Conservation (phyloP, 2,797 vertebrate genomes). For the Serranus cabrilla region DNA sequence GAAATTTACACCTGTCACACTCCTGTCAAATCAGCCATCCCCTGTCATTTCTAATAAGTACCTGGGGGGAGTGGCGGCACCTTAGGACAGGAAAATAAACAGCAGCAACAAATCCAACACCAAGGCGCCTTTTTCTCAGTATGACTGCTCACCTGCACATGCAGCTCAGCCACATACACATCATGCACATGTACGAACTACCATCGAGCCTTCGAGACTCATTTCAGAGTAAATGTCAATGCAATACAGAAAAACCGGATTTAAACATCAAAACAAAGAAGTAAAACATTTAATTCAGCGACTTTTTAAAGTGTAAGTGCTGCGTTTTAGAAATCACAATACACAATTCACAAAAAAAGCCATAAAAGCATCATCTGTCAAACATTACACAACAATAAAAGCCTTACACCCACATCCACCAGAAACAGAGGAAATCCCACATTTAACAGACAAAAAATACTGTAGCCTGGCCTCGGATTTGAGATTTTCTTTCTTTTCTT, state of each 20-base stretch:
- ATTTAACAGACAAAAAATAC: conserved; percentile 60
- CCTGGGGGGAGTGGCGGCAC: conserved; percentile 56
- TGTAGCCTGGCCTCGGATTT: conserved; percentile 27
- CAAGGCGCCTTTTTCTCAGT: conserved; percentile 3
- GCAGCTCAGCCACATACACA: not conserved
- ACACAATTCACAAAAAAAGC: conserved; percentile 24
- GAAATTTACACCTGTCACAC: conserved; percentile 82
- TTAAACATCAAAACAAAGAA: not conserved
- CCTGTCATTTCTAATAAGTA: conserved; percentile 76
- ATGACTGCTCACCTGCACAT: conserved; percentile 1
- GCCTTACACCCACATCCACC: conserved; percentile 20
- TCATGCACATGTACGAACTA: conserved; percentile 5
- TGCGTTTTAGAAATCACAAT: not conserved
- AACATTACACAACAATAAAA: conserved; percentile 34
- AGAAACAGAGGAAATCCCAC: conserved; percentile 53
- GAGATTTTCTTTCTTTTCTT: conserved; percentile 12
- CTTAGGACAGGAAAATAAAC: conserved; percentile 50
- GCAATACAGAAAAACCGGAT: not conserved
- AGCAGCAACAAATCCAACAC: conserved; percentile 44
- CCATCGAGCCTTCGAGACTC: not conserved
- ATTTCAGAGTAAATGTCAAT: not conserved
- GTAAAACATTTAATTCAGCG: not conserved
- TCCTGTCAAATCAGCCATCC: conserved; percentile 78
- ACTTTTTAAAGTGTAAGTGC: not conserved
- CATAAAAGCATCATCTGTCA: conserved; percentile 21